Percentiles rank a stretch among this genome's conserved stretches.
Evolutionary conservation across 2,113 vertebrate species (phyloP).

Genomic region (Alces alces): DNA sequence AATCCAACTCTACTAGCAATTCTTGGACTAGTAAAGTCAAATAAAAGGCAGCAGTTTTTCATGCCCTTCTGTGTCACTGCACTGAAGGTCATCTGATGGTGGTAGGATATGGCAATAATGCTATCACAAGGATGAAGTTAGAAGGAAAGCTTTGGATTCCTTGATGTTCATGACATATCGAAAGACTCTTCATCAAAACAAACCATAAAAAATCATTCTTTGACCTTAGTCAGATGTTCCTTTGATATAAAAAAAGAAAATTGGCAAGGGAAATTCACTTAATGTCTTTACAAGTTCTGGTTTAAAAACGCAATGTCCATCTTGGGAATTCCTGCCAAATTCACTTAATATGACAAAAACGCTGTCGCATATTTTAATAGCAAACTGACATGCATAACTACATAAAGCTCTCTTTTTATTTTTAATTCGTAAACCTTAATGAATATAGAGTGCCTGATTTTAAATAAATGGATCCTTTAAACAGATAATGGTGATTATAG

Average conservation of each 20-base stretch:
- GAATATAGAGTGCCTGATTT: slow-evolving; percentile 60
- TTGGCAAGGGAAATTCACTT: slow-evolving; percentile 52
- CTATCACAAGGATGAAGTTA: not conserved
- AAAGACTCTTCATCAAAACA: slow-evolving; percentile 24
- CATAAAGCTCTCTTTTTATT: slow-evolving; percentile 65
- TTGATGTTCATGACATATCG: not conserved
- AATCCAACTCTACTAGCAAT: slow-evolving; percentile 11
- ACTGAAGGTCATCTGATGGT: not conserved
- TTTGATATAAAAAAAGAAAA: slow-evolving; percentile 10
- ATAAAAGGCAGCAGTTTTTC: slow-evolving; percentile 18
- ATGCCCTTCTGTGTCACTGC: not conserved
- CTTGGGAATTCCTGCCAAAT: slow-evolving; percentile 66
- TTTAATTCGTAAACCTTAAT: slow-evolving; percentile 73
- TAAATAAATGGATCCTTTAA: slow-evolving; percentile 71
- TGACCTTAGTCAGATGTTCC: slow-evolving; percentile 14
- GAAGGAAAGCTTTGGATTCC: slow-evolving; percentile 18
- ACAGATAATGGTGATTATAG: slow-evolving; percentile 71
- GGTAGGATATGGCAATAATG: not conserved
- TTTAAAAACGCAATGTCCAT: slow-evolving; percentile 61
- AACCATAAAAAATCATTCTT: slow-evolving; percentile 6
- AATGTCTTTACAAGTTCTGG: slow-evolving; percentile 45
- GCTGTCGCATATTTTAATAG: slow-evolving; percentile 61
- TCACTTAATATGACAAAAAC: slow-evolving; percentile 58
- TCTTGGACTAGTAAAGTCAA: slow-evolving; percentile 12
- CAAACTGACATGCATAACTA: slow-evolving; percentile 74